Evolutionary conservation across 2,113 vertebrate species (phyloP).

Genomic region (Sorex araneus): DNA sequence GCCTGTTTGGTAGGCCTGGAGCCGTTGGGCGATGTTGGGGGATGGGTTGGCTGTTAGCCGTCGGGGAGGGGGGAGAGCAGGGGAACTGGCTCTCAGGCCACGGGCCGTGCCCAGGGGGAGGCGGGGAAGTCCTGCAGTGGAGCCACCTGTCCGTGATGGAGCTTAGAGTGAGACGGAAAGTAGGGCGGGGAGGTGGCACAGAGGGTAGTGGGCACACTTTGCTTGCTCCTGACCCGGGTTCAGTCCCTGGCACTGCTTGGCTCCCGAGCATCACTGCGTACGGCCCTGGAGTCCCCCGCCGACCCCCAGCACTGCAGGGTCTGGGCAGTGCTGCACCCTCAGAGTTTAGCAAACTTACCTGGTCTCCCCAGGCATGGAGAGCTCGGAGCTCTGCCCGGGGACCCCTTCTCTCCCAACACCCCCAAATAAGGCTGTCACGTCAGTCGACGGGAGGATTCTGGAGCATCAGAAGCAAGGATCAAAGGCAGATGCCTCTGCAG

Average conservation of each 20-base stretch:
- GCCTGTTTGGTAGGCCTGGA: not conserved
- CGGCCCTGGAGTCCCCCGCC: too few relatives aligned
- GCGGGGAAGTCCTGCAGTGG: not conserved
- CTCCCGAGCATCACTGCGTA: too few relatives aligned
- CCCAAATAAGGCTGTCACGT: too few relatives aligned
- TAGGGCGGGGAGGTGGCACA: not conserved
- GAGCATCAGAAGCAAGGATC: not conserved
- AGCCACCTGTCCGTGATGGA: not conserved
- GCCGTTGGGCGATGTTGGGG: not conserved
- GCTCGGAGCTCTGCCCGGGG: too few relatives aligned
- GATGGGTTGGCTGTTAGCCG: not conserved
- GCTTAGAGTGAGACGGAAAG: not conserved
- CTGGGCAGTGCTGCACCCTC: too few relatives aligned
- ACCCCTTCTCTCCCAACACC: too few relatives aligned
- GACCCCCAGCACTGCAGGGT: too few relatives aligned
- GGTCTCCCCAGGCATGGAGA: too few relatives aligned
- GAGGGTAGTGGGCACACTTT: too few relatives aligned
- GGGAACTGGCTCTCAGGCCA: not conserved
- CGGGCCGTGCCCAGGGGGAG: not conserved
- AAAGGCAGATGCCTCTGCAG: not conserved
- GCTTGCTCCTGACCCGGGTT: too few relatives aligned
- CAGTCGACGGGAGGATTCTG: not conserved
- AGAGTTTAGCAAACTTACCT: too few relatives aligned
- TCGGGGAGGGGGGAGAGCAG: not conserved
- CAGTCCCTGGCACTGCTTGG: too few relatives aligned